These are phyloP conservation scores for Gephyroberyx darwinii DNA, from an alignment of 2,797 vertebrate genomes.

Conservation along the genomic window DNA sequence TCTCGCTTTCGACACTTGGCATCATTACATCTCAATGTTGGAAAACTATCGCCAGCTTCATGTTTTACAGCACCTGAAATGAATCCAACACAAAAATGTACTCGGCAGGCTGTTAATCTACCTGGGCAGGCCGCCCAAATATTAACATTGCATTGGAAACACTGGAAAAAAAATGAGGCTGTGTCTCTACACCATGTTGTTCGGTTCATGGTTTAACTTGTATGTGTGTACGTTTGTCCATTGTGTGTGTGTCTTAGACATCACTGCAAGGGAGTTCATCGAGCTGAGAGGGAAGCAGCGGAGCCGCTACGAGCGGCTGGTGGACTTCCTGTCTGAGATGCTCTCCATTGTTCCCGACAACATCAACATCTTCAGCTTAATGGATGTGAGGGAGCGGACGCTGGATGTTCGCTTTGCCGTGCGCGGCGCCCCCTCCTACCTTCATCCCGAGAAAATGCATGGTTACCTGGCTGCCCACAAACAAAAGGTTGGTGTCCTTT, in stretches of 20 bases:
- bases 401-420: slow-evolving; percentile 84
- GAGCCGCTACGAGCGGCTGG: slow-evolving; percentile 80
- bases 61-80: no score
- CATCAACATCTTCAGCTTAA: slow-evolving; percentile 83
- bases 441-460: slow-evolving; percentile 85
- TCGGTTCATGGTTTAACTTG: neutral
- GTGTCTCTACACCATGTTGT: neutral
- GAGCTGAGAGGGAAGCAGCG: slow-evolving; percentile 75
- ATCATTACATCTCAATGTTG: no score
- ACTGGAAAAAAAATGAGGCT: no score
- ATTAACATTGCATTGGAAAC: no score
- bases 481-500: slow-evolving; percentile 79
- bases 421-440: slow-evolving; percentile 70
- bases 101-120: no score
- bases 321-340: slow-evolving; percentile 84
- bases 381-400: slow-evolving; percentile 77
- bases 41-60: no score
- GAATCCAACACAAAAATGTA: no score
- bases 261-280: slow-evolving; percentile 86
- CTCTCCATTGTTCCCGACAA: slow-evolving; percentile 76
- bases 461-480: slow-evolving; percentile 86
- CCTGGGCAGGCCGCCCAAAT: no score
- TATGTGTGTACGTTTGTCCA: slow-evolving; percentile 12
- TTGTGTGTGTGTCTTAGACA: slow-evolving; percentile 73
- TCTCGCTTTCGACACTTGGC: no score